Conservation (phyloP, 2,888 invertebrate genomes). For the Ormyrus thymus region DNA sequence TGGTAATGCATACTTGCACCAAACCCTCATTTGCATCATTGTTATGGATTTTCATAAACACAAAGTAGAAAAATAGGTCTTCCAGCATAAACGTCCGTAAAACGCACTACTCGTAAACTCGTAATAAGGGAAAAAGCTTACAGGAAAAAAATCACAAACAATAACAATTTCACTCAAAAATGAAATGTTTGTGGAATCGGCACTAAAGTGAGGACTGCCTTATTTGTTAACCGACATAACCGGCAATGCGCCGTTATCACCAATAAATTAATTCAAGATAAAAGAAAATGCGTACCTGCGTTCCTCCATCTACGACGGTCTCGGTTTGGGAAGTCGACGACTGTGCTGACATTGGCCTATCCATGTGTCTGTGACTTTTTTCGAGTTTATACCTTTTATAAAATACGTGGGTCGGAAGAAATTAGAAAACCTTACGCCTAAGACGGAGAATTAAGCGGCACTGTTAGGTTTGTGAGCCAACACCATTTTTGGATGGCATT, state of each 20-base stretch:
- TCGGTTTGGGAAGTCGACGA: constrained; percentile 69
- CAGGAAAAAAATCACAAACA: too few relatives aligned
- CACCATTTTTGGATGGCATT: constrained; percentile 8
- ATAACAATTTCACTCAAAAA: neutral
- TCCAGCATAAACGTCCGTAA: too few relatives aligned
- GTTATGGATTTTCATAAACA: neutral
- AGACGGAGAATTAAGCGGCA: too few relatives aligned
- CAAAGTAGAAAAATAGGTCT: neutral
- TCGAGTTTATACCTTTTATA: too few relatives aligned
- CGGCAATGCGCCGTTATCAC: too few relatives aligned
- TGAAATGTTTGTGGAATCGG: too few relatives aligned
- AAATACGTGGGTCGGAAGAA: too few relatives aligned
- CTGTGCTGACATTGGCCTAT: constrained; percentile 64
- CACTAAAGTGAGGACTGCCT: too few relatives aligned
- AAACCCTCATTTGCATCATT: constrained; percentile 16
- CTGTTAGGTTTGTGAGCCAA: neutral
- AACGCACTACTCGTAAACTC: too few relatives aligned
- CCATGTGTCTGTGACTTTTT: constrained; percentile 58
- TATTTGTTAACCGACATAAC: too few relatives aligned
- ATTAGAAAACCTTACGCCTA: too few relatives aligned
- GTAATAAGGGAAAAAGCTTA: too few relatives aligned
- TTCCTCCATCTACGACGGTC: constrained; percentile 67
- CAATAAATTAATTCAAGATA: neutral
- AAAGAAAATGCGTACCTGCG: constrained; percentile 64
- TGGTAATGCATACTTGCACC: neutral